phyloP scores from a whole-genome alignment of 2,888 invertebrate genomes.

The Pachycephus smyrnensis region DNA sequence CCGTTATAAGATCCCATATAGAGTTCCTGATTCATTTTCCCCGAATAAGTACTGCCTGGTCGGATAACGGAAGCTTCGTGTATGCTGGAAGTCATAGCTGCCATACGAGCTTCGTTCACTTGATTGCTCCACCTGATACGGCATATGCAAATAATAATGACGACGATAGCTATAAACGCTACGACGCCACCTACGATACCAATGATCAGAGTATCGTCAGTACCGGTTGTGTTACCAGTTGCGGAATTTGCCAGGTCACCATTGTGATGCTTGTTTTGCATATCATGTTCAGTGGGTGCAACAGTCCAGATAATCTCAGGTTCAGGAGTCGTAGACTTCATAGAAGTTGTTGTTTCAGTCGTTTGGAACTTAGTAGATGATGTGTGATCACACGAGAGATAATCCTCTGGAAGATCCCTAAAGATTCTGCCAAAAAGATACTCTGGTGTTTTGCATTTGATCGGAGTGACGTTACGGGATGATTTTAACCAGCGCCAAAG shows the following conservation, averaged over 20 bases:
- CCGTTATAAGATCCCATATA: constrained; percentile 57
- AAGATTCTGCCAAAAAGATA: constrained; percentile 77
- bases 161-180: constrained; percentile 88
- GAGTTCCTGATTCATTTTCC: constrained; percentile 59
- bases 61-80: constrained; percentile 62
- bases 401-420: constrained; percentile 83
- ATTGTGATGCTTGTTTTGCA: constrained; percentile 70
- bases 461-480: constrained; percentile 54
- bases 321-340: constrained; percentile 75
- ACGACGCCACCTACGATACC: constrained; percentile 95
- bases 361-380: constrained; percentile 69
- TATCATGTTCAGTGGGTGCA: constrained; percentile 78
- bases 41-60: constrained; percentile 58
- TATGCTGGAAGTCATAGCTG: constrained; percentile 57
- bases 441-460: constrained; percentile 78
- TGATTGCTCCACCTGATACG: constrained; percentile 76
- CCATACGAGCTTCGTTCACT: constrained; percentile 56
- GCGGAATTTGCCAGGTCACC: constrained; percentile 70
- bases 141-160: constrained; percentile 90
- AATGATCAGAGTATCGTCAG: constrained; percentile 93
- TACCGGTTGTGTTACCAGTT: constrained; percentile 74
- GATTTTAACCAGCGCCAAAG: constrained; percentile 83
- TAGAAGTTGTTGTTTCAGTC: constrained; percentile 67
- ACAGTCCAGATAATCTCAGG: constrained; percentile 93
- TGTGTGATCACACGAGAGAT: constrained; percentile 81